A percentile compares a stretch with the other conserved stretches of the same genome.
Evolutionary conservation across 1,140 invertebrate genomes (phyloP).

Genomic region (Drosophila novamexicana): DNA sequence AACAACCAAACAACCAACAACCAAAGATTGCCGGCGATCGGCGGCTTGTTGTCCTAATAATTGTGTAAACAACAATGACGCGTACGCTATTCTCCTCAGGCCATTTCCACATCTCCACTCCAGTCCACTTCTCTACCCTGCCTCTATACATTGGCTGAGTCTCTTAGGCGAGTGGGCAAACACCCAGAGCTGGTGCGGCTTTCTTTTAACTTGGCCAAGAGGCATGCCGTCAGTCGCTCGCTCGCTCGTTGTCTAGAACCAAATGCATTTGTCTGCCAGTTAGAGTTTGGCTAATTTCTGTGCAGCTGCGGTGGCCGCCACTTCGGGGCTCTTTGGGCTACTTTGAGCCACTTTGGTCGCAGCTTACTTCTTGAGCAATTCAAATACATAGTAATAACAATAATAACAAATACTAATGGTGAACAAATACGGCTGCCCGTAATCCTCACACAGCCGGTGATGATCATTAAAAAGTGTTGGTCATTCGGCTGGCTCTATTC

Average conservation of each 20-base stretch:
- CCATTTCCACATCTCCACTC: background rate
- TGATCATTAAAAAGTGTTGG: conserved; percentile 71
- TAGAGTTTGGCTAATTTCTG: conserved; percentile 82
- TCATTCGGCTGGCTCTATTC: conserved; percentile 50
- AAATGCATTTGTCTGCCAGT: conserved; percentile 81
- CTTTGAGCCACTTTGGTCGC: conserved; percentile 25
- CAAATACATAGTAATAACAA: conserved; percentile 84
- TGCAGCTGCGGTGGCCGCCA: conserved; percentile 56
- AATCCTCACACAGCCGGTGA: conserved; percentile 39
- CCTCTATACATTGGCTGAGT: background rate
- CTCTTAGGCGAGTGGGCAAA: conserved; percentile 46
- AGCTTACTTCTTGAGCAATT: conserved; percentile 77
- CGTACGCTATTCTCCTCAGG: conserved; percentile 57
- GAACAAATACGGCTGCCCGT: conserved; percentile 66
- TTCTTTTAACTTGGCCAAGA: conserved; percentile 57
- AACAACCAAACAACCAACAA: conserved; percentile 12
- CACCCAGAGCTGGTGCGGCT: conserved; percentile 42
- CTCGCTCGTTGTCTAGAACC: conserved; percentile 60
- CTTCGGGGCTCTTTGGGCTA: conserved; percentile 42
- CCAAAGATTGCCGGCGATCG: conserved; percentile 60
- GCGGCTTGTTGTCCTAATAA: conserved; percentile 84
- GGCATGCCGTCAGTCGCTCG: conserved; percentile 29
- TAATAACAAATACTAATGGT: conserved; percentile 84
- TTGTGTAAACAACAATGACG: conserved; percentile 84
- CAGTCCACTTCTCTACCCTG: background rate